These are phyloP conservation scores for Machaerirhynchus nigripectus DNA, from an alignment of 2,113 vertebrate genomes.

Conservation along the genomic window DNA sequence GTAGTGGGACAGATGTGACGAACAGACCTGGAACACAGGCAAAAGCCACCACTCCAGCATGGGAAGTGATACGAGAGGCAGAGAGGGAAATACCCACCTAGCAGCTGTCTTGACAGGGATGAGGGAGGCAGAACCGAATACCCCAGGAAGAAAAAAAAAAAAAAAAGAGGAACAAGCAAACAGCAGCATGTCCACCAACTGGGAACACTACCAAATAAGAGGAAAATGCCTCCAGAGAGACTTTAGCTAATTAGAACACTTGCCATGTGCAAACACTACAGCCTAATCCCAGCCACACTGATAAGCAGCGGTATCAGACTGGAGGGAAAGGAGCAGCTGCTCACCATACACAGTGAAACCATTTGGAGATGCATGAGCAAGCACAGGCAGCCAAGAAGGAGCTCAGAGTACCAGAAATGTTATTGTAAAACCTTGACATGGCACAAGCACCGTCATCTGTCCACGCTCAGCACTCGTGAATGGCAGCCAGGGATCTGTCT, in stretches of 20 bases:
- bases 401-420: background rate
- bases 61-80: background rate
- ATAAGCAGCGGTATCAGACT: background rate
- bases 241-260: constrained; percentile 4
- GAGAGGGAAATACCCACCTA: background rate
- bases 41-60: background rate
- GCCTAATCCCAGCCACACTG: background rate
- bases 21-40: background rate
- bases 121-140: background rate
- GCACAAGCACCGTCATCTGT: background rate
- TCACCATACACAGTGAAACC: background rate
- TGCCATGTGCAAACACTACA: background rate
- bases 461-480: accelerated
- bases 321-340: background rate
- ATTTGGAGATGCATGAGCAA: background rate
- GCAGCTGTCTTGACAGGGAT: background rate
- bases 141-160: background rate
- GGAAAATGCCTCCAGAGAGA: background rate
- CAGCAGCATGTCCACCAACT: accelerated
- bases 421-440: background rate
- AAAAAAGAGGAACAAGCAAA: background rate
- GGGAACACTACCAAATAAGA: background rate
- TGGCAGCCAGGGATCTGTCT: background rate
- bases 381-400: background rate
- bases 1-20: background rate